phyloP scores from a whole-genome alignment of 1,140 invertebrate genomes.

The Saccostrea echinata region DNA sequence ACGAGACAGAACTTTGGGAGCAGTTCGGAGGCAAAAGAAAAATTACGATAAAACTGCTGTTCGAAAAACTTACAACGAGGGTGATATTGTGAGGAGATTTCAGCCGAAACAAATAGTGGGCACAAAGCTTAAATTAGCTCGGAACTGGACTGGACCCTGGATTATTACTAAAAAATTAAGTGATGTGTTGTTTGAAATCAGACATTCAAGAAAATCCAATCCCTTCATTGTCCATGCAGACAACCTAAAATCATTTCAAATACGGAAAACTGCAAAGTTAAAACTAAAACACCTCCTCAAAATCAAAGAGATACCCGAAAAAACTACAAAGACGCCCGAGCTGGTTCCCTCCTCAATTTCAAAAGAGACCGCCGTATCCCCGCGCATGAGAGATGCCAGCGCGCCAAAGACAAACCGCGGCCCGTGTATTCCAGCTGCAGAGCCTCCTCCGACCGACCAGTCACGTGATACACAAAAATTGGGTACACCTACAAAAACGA shows the following conservation, averaged over 20 bases:
- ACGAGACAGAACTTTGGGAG: slow-evolving; percentile 27
- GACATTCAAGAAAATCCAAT: slow-evolving; percentile 17
- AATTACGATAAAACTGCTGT: slow-evolving; percentile 49
- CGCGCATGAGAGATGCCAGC: neutral
- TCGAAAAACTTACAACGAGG: slow-evolving; percentile 29
- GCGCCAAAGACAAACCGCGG: neutral
- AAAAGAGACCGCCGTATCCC: neutral
- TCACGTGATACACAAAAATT: neutral
- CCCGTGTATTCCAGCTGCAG: no score
- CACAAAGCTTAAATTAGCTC: slow-evolving; percentile 39
- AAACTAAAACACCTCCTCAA: slow-evolving; percentile 19
- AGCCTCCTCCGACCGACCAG: no score
- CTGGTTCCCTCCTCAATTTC: neutral
- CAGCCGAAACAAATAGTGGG: slow-evolving; percentile 42
- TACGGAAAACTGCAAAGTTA: slow-evolving; percentile 3
- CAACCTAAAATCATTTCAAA: slow-evolving; percentile 32
- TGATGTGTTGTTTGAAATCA: slow-evolving; percentile 52
- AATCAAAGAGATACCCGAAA: neutral
- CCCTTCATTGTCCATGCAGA: slow-evolving; percentile 46
- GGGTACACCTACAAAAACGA: neutral
- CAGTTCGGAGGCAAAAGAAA: slow-evolving; percentile 44
- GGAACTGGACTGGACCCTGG: slow-evolving; percentile 58
- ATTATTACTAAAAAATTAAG: slow-evolving; percentile 47
- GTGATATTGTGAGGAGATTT: slow-evolving; percentile 50
- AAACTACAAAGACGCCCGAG: neutral